A percentile compares a stretch with the other conserved stretches of the same genome.
Conservation (phyloP, 1,140 invertebrate species). For the Vanessa tameamea region DNA sequence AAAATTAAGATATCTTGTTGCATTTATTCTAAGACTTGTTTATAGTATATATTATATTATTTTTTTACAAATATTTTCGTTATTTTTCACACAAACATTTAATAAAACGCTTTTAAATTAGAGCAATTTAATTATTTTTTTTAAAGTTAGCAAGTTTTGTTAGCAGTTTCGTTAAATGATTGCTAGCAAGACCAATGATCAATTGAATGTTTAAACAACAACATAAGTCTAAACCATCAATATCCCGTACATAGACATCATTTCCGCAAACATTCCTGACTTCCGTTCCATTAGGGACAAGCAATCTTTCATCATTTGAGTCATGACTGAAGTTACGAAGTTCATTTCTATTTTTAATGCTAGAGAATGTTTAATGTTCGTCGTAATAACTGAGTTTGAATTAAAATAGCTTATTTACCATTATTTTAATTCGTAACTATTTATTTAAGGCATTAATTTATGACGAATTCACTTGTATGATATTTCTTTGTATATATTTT, state of each 20-base stretch:
- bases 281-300: slow-evolving; percentile 41
- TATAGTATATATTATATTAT: too few species aligned
- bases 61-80: too few species aligned
- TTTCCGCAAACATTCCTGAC: slow-evolving; percentile 42
- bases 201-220: slow-evolving; percentile 16
- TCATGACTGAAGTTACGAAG: slow-evolving; percentile 16
- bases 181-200: slow-evolving; percentile 1
- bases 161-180: neutral
- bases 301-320: slow-evolving; percentile 37
- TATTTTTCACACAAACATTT: too few species aligned
- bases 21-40: too few species aligned
- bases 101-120: too few species aligned
- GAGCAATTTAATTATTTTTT: neutral
- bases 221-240: slow-evolving; percentile 33
- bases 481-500: too few species aligned
- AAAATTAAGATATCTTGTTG: neutral
- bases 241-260: slow-evolving; percentile 31
- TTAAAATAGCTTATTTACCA: neutral
- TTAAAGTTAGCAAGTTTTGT: neutral
- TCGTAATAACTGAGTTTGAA: neutral
- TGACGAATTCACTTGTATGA: too few species aligned
- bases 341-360: slow-evolving; percentile 3
- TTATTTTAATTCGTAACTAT: too few species aligned
- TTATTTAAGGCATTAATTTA: too few species aligned
- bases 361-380: neutral